Evolutionary conservation across 2,113 vertebrate genomes (phyloP).

Genomic region (Crypturellus undulatus): DNA sequence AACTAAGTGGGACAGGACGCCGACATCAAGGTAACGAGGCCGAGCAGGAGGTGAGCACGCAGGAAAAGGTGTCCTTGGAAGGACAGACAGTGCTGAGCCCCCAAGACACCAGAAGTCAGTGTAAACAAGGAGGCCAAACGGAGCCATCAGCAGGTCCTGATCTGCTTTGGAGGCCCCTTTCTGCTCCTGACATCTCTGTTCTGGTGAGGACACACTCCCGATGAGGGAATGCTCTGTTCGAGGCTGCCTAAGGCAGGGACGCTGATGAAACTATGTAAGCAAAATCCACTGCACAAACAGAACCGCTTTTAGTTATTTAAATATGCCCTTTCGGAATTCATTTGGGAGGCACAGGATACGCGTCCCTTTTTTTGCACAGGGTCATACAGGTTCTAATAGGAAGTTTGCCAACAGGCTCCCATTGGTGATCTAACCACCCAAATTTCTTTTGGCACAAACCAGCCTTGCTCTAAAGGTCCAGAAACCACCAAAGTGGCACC

Average conservation of each 20-base stretch:
- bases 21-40: not conserved
- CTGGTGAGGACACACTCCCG: fast-evolving
- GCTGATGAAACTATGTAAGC: fast-evolving
- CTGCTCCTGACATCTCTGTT: fast-evolving
- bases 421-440: not conserved
- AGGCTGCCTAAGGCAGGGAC: fast-evolving
- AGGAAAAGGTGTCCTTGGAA: not conserved
- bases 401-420: not conserved
- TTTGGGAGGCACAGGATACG: not conserved
- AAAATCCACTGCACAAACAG: not conserved
- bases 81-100: fast-evolving
- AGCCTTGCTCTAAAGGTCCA: not conserved
- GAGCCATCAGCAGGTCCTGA: fast-evolving
- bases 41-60: not conserved
- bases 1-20: not conserved
- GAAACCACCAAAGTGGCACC: not conserved
- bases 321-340: not conserved
- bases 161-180: not conserved
- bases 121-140: not conserved
- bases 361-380: not conserved
- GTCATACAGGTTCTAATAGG: not conserved
- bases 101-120: not conserved
- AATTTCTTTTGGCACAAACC: not conserved
- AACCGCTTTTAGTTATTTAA: not conserved
- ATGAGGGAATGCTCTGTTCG: fast-evolving